A percentile compares a stretch with the other conserved stretches of the same genome.
phyloP scores from a whole-genome alignment of 2,797 vertebrate species.

The Mormyrus proboscirostris region DNA sequence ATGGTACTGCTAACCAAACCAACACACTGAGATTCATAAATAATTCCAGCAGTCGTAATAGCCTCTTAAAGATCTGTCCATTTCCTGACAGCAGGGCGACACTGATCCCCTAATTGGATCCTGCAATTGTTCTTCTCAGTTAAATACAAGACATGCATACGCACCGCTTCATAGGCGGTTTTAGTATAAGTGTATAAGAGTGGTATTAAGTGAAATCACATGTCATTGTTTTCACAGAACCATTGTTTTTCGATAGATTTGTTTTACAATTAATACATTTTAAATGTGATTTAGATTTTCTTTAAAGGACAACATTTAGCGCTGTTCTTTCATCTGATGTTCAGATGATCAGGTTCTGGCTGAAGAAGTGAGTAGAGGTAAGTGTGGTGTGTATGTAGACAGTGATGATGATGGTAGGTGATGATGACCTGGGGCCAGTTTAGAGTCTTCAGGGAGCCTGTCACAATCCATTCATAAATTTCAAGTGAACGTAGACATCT shows the following conservation, averaged over 20 bases:
- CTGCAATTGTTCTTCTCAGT: neutral
- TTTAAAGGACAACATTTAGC: neutral
- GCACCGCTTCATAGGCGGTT: neutral
- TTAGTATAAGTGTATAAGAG: neutral
- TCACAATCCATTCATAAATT: neutral
- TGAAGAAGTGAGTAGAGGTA: neutral
- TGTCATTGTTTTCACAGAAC: neutral
- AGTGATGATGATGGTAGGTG: neutral
- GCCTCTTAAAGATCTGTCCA: slow-evolving; percentile 2
- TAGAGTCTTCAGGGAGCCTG: slow-evolving; percentile 11
- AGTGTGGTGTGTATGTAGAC: neutral
- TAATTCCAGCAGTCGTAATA: slow-evolving; percentile 8
- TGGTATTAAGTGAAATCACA: neutral
- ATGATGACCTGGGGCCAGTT: neutral
- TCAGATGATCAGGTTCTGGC: neutral
- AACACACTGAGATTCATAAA: neutral
- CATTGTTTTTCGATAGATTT: neutral
- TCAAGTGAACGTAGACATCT: neutral
- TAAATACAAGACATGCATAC: slow-evolving; percentile 1
- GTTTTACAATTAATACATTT: neutral
- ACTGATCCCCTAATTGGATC: neutral
- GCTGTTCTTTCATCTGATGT: neutral
- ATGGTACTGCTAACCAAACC: neutral
- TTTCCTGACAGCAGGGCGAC: slow-evolving; percentile 5
- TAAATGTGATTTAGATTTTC: neutral